Base-by-base conservation (phyloP, 2,113 vertebrate genomes). In the Lamprologus lemairii region DNA sequence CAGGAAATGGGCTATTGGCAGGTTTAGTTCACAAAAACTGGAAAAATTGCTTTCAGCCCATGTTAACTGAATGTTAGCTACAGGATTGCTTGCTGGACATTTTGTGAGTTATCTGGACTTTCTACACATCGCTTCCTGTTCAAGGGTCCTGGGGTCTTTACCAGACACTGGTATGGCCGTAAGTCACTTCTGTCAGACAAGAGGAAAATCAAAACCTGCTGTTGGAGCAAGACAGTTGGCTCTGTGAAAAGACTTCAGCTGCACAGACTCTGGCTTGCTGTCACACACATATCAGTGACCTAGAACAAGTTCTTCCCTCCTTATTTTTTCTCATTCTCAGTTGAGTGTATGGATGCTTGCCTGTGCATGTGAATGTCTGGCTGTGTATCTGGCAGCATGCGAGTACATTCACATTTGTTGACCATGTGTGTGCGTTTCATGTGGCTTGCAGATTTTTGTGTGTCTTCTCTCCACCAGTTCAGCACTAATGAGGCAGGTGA, bases 401-500 rank as follows among this genome's bases (percentile, higher is more conserved):
- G 1, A 9, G 12, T 42, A 55, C 54, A 7, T 45, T 55, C 60
- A 28, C 83, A 86, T 86, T 45, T 55, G 82, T 84, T 75, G 75
- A 73, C 35, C 12, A 12, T 86, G 33, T 81, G 68, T 73, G 83
- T 51, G 58, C 11, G 5, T 31, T 42, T 6, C 11, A 35, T 16
- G 51, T 81, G 49, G 81, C 42, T 53, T 84, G 83, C 17, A 58
- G 68, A 33, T 79, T 82, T 82, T 37, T n/a, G 71, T 75, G 79
- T 90, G 84, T 45, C 78, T 83, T 57, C 16, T 71, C 88, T 87
- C 87, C 88, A 55, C 87, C 55, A 33, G 89, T 88, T 91, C 91
- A 87, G 91, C 92, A 89, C 94, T 95, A 95, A 95, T 95, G 94
- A 95, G 95, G 92, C 95, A 94, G 93, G 94, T 95, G 95, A 94